Conservation (phyloP, 2,113 vertebrate genomes). For the Gobius niger region DNA sequence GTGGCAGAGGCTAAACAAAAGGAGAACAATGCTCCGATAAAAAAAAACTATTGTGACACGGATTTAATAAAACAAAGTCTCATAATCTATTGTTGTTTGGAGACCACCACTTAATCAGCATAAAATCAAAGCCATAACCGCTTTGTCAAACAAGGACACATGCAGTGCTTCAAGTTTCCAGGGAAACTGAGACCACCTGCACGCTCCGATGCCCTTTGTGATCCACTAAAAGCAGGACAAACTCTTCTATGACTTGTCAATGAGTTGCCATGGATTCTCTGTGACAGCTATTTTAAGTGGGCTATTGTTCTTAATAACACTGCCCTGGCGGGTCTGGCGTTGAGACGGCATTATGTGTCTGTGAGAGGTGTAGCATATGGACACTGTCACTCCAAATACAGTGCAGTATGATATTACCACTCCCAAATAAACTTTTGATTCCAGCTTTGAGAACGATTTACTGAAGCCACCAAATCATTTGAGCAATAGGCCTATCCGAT, state of each 20-base stretch:
- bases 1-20: constrained; percentile 23
- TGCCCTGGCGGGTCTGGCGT: constrained; percentile 29
- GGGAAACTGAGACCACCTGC: constrained; percentile 63
- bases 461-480: constrained; percentile 4
- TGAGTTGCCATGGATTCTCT: constrained; percentile 61
- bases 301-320: constrained; percentile 33
- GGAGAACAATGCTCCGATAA: constrained; percentile 15
- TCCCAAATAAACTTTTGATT: background rate
- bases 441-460: constrained; percentile 13
- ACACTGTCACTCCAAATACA: constrained; percentile 28
- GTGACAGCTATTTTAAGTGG: constrained; percentile 36
- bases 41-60: constrained; percentile 1
- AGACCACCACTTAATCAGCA: background rate
- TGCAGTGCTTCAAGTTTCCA: constrained; percentile 65
- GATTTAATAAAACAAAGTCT: constrained; percentile 12
- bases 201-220: constrained; percentile 60
- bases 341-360: constrained; percentile 38
- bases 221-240: constrained; percentile 65
- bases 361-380: constrained; percentile 10
- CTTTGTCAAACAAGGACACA: constrained; percentile 32
- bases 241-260: constrained; percentile 55
- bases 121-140: constrained; percentile 24
- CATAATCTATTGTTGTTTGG: constrained; percentile 18
- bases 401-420: constrained; percentile 18
- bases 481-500: constrained; percentile 17